Conservation (phyloP, 2,888 invertebrate genomes). For the Lordiphosa andalusiaca region DNA sequence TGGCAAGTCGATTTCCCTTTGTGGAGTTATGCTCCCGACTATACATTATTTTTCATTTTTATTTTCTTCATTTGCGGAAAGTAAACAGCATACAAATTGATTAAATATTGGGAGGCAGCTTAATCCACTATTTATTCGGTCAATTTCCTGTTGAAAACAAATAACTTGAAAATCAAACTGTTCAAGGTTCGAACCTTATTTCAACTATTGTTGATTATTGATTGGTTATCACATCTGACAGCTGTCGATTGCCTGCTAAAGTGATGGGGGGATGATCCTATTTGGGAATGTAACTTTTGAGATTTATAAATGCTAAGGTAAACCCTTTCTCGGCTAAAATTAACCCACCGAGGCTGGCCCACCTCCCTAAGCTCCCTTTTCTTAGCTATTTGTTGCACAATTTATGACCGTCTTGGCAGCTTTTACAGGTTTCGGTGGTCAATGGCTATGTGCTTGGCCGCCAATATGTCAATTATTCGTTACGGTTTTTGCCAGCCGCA, state of each 20-base stretch:
- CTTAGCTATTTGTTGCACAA: slow-evolving; percentile 7
- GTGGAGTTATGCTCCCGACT: slow-evolving; percentile 9
- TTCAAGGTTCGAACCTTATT: not conserved
- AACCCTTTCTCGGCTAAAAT: no score
- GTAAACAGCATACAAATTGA: slow-evolving; percentile 10
- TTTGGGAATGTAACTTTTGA: not conserved
- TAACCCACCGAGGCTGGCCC: no score
- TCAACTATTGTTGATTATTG: not conserved
- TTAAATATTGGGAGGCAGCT: slow-evolving; percentile 28
- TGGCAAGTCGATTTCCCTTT: slow-evolving; percentile 19
- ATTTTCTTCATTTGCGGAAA: slow-evolving; percentile 16
- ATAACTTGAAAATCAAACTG: slow-evolving; percentile 6
- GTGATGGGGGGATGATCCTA: not conserved
- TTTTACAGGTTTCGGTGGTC: not conserved
- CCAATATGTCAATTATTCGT: slow-evolving; percentile 63
- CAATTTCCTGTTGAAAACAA: slow-evolving; percentile 24
- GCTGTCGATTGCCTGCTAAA: no score
- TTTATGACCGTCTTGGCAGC: slow-evolving; percentile 1
- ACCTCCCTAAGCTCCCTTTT: no score
- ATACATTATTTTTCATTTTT: slow-evolving; percentile 10
- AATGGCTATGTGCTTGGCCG: slow-evolving; percentile 15
- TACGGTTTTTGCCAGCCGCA: slow-evolving; percentile 41
- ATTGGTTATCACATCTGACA: not conserved
- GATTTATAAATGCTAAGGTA: no score
- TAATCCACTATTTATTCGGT: slow-evolving; percentile 22